Evolutionary conservation across 2,113 vertebrate species (phyloP).

Genomic region (Opisthocomus hoazin): DNA sequence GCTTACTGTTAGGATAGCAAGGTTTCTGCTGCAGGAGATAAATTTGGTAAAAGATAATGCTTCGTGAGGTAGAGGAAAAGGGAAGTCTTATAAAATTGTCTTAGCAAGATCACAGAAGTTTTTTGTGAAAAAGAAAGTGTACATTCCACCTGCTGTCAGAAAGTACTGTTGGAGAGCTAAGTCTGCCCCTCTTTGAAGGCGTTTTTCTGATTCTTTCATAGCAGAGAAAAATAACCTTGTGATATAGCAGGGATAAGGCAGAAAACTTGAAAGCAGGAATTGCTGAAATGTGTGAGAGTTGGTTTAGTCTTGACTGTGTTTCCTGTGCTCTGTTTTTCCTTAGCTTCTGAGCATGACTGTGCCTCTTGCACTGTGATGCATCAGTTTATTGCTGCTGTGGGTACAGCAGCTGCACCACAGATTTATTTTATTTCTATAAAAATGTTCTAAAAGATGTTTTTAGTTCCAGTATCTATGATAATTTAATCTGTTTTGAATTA

Average conservation of each 20-base stretch:
- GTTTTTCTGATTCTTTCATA: not conserved
- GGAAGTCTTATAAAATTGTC: not conserved
- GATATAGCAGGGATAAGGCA: not conserved
- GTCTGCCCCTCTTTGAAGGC: not conserved
- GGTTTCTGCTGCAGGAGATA: not conserved
- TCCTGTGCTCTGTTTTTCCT: not conserved
- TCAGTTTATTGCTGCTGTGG: not conserved
- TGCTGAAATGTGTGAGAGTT: not conserved
- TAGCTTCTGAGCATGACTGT: not conserved
- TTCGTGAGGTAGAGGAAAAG: not conserved
- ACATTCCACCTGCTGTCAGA: not conserved
- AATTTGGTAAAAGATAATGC: not conserved
- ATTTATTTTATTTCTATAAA: not conserved
- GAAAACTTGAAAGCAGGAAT: not conserved
- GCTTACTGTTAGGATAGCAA: not conserved
- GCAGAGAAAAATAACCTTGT: not conserved
- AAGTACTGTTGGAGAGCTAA: not conserved
- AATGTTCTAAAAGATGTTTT: not conserved
- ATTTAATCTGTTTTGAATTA: not conserved
- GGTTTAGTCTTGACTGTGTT: not conserved
- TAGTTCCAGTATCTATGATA: not conserved
- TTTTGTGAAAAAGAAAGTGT: not conserved
- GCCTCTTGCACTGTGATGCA: not conserved
- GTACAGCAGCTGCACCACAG: not conserved
- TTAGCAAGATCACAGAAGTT: not conserved